phyloP scores from a whole-genome alignment of 2,888 invertebrate genomes.

The Lapara coniferarum region DNA sequence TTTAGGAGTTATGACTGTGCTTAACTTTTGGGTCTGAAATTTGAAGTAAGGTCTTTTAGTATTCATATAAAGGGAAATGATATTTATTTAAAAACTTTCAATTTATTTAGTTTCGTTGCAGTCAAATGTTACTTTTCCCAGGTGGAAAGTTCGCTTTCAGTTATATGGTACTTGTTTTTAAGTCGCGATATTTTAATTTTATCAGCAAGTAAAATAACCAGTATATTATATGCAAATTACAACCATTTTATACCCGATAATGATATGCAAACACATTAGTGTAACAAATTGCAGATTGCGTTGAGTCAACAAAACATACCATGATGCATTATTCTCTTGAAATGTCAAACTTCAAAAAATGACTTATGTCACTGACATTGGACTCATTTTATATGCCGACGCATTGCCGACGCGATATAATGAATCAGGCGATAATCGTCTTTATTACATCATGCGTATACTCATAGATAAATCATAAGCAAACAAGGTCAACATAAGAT shows the following conservation, averaged over 20 bases:
- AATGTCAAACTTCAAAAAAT: conserved; percentile 19
- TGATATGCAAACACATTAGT: conserved; percentile 2
- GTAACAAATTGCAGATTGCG: conserved; percentile 4
- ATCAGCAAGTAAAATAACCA: no score
- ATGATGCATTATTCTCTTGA: conserved; percentile 10
- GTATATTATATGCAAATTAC: not conserved
- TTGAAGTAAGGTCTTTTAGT: no score
- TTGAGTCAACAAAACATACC: not conserved
- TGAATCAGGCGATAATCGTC: not conserved
- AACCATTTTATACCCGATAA: not conserved
- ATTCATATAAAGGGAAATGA: no score
- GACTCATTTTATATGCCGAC: not conserved
- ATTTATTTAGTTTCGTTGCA: no score
- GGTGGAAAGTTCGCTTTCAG: no score
- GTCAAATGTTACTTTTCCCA: no score
- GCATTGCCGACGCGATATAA: not conserved
- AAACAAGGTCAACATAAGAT: not conserved
- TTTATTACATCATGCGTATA: not conserved
- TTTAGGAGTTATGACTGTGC: no score
- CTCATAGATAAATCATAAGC: not conserved
- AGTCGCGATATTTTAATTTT: no score
- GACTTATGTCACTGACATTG: conserved; percentile 3
- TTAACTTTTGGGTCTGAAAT: no score
- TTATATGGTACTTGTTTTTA: no score
- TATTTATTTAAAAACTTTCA: no score